Base-by-base conservation (phyloP, 30 jellyfish, hydroid and myxozoan genomes). In the Chironex yamaguchii region DNA sequence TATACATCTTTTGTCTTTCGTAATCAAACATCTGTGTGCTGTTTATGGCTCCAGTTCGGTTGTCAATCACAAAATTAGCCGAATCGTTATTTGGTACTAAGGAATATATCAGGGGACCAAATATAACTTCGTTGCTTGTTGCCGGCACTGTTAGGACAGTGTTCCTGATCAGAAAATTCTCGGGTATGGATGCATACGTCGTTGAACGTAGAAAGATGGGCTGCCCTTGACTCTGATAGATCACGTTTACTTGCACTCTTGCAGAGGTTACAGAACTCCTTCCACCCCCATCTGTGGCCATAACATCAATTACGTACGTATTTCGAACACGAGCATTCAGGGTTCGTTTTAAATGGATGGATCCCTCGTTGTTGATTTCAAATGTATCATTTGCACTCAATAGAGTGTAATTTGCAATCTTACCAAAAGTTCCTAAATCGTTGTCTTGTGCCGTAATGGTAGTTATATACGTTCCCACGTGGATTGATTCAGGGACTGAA, bases 341-440 rank as follows among this genome's bases (percentile, higher is more conserved):
- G 35, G 36, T 20, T 34, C 31, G 25, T 28, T 70, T 21, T 9
- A 83, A 32, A 13, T 20, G 9, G 25, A 83, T 85, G 4, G 28
- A 29, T n/a, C 95, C 95, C 20, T 75, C 34, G 32, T 14, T 34
- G 49, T 73, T 66, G 21, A 85, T 85, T 17, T 49, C 30, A 54
- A 85, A 85, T 36, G 22, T 81, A 49, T 32, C 76, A 22, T 12
- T 50, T 26, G 90, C 97, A 3, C 76, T 17, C 1, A 69, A 20
- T 1, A 89, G 69, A 3, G 17, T 4, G 69, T 79, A 89, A 4
- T 36, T 31, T 3, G 30, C 58, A 2, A 79, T 51, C 2, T 29
- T 32, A 2, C 97, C 97, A 32, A 36, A 49, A 1, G 42, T n/a
- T 31, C 84, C 90, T 3, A 80, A 74, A 52, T 89, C 97, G n/a